Percentiles rank a stretch among this genome's conserved stretches.
These are phyloP conservation scores for Paratilapia polleni DNA, from an alignment of 2,113 vertebrate genomes.

Conservation along the genomic window DNA sequence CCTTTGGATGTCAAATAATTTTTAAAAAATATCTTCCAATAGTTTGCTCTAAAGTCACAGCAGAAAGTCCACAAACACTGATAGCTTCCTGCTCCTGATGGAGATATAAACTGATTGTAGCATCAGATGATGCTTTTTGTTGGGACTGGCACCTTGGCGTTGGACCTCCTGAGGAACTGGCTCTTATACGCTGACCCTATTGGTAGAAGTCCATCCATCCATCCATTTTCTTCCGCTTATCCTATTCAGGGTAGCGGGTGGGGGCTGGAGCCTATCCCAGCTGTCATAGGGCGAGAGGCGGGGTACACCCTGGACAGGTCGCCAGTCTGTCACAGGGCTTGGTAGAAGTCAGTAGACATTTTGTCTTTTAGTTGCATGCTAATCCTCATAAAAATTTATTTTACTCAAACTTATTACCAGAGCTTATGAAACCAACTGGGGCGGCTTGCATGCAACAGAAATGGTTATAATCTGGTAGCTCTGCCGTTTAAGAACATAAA, in stretches of 20 bases:
- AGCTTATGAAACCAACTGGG: slow-evolving; percentile 41
- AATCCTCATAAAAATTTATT: slow-evolving; percentile 12
- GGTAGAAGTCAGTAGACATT: not conserved
- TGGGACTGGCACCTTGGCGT: not conserved
- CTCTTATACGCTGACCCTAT: not conserved
- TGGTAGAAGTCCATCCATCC: not conserved
- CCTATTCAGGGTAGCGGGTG: too few relatives aligned
- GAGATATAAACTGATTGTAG: not conserved
- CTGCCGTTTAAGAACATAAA: not conserved
- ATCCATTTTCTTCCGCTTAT: too few relatives aligned
- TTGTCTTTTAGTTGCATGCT: not conserved
- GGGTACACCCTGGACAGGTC: too few relatives aligned
- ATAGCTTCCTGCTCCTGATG: not conserved
- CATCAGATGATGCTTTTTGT: not conserved
- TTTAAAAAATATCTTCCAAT: too few relatives aligned
- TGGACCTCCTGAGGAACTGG: not conserved
- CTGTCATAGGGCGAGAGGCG: too few relatives aligned
- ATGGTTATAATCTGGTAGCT: slow-evolving; percentile 27
- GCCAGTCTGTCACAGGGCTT: too few relatives aligned
- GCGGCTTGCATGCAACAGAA: slow-evolving; percentile 18
- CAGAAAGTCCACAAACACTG: fast-evolving
- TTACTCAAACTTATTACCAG: not conserved
- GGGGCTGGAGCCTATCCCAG: too few relatives aligned
- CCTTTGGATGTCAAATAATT: not conserved
- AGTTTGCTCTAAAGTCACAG: not conserved